Base-by-base conservation (phyloP, 2,113 vertebrate genomes). In the Mola mola region DNA sequence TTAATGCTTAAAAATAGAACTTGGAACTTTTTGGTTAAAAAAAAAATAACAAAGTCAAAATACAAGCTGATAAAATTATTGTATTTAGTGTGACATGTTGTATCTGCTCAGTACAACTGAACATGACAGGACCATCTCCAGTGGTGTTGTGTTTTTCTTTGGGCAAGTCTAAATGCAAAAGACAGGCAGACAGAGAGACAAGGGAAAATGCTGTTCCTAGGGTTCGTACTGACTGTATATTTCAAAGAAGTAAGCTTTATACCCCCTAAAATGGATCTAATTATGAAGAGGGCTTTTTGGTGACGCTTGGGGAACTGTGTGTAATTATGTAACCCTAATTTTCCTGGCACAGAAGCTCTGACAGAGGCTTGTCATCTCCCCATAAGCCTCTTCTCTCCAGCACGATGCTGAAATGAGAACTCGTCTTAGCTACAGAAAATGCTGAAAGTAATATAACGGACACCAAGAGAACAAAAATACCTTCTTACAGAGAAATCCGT, bases 321-420 rank as follows among this genome's bases (percentile, higher is more conserved):
- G 81, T 85, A 89, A 90, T 90, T 89, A 73, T 89, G 85, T 86
- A 89, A 86, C 82, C 80, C 84, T 88, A 80, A 90, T 90, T 89
- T 87, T 85, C 76, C 73, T 78, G 68, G 67, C 71, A 73, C 34
- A n/a, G 55, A 49, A 51, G 72, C 80, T 84, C 61, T 83, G 86
- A 87, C 82, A 84, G 71, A 83, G 79, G 67, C 49, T 78, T 89
- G 79, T 90, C 86, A 87, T 87, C 79, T 82, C 58, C 61, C 59
- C 43, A 61, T 85, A 83, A 90, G 81, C 75, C 78, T 88, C 66
- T 63, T 85, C 82, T 87, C 72, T 87, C 69, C 67, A 58, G 70
- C 79, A 77, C 33, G 57, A 79, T 70, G 72, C 63, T 75, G 64
- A 83, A 88, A 89, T 87, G 72, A 90, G 84, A 90, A 89, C 81